Evolutionary conservation across 1,140 invertebrate genomes (phyloP), one percentile per base, ranked within the genome.

Genomic region (Propsilocerus akamusi): DNA sequence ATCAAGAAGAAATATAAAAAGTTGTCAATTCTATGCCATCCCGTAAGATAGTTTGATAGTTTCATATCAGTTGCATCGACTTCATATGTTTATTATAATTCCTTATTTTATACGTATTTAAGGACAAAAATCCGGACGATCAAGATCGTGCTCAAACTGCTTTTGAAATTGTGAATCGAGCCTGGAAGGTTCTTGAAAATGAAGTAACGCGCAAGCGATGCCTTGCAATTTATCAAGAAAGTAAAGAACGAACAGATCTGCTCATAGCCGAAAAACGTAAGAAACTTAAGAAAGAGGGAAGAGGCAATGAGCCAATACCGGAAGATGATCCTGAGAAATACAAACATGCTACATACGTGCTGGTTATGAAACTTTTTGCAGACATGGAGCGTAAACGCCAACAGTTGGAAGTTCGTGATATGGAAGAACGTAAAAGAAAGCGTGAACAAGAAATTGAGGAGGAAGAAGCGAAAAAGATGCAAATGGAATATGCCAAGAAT

Each of bases 291-390:
- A 94, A 93, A 66, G 94, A 97, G 63, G 88, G 89, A 37, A 85
- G 86, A 66, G 63, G 72, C 5, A 68, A 71, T 53, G 71, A 72
- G 54, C 73, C 72, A 23, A 82, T 97, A 47, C 93, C 95, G 32
- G 96, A 99, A 72, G 96, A 99, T 73, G 86, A 95, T 65, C 82
- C 86, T 30, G 78, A 75, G 37, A 89, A 93, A 65, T 93, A 87
- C 59, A 90, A 88, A 68, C 91, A 95, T 72, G 82, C 93, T 17
- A 77, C 97, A 17, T 95, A 95, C 74, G 91, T 97, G 10, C 86
- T 96, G 76, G 96, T 92, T 4, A 97, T 96, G 87, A 97, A 97
- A 77, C 69, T 97, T 25, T 98, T 97, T 76, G 95, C 94, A 48
- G 94, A 98, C 66, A 85, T 97, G 77, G 94, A 90, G 68, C 70